Percentiles rank a stretch among this genome's conserved stretches.
Conservation (phyloP, 2,888 invertebrate species). For the Acleris laterana region DNA sequence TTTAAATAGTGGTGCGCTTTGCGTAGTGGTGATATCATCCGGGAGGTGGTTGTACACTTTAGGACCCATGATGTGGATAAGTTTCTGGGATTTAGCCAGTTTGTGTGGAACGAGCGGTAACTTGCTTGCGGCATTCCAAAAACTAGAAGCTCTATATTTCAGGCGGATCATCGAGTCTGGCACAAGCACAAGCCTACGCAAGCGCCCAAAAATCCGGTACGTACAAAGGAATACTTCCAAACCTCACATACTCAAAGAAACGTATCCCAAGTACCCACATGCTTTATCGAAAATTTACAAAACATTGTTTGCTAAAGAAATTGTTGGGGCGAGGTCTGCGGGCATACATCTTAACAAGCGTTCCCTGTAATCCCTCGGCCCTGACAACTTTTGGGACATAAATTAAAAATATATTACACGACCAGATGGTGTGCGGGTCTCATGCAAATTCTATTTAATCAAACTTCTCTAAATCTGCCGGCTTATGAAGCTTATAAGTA, state of each 20-base stretch:
- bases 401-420: constrained; percentile 79
- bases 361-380: constrained; percentile 51
- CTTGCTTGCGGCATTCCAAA: too few relatives aligned
- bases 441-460: constrained; percentile 79
- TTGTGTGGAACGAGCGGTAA: too few relatives aligned
- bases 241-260: constrained; percentile 25
- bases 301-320: constrained; percentile 49
- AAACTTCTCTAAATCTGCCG: constrained; percentile 54
- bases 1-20: too few relatives aligned
- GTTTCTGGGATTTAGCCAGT: too few relatives aligned
- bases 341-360: constrained; percentile 62
- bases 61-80: too few relatives aligned
- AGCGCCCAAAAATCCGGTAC: constrained; percentile 46
- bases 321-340: constrained; percentile 51
- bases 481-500: constrained; percentile 49
- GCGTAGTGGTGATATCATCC: too few relatives aligned
- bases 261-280: constrained; percentile 30
- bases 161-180: constrained; percentile 29
- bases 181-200: constrained; percentile 35
- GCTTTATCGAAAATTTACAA: constrained; percentile 30
- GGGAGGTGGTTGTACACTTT: too few relatives aligned
- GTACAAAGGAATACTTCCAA: constrained; percentile 36
- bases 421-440: constrained; percentile 68
- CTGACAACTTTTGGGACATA: constrained; percentile 73
- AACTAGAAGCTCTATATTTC: constrained; percentile 3